Conservation (phyloP, 2,113 vertebrate genomes). For the Ciconia maguari region DNA sequence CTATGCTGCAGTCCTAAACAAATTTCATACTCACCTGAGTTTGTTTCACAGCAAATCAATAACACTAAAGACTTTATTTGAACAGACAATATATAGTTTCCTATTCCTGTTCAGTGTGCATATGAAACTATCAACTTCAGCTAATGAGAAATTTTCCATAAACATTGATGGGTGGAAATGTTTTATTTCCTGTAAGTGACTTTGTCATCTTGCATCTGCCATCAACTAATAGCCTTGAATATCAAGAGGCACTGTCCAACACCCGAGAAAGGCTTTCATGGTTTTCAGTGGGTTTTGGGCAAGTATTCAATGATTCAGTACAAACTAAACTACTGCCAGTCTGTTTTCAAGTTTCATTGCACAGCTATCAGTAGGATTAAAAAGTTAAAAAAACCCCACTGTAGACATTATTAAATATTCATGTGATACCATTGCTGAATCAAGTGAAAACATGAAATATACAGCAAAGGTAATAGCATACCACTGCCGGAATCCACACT, state of each 20-base stretch:
- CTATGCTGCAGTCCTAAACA: conserved; percentile 6
- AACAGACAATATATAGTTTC: conserved; percentile 16
- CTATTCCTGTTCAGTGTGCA: conserved; percentile 7
- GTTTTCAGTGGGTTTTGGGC: not conserved
- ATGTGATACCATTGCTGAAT: not conserved
- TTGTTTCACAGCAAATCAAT: conserved; percentile 55
- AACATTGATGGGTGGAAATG: not conserved
- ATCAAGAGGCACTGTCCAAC: not conserved
- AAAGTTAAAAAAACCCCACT: not conserved
- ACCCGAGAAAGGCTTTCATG: not conserved
- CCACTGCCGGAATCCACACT: not conserved
- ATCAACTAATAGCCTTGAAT: not conserved
- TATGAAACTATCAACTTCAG: conserved; percentile 8
- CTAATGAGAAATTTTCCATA: conserved; percentile 20
- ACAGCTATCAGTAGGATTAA: not conserved
- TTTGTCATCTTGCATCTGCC: not conserved
- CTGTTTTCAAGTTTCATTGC: not conserved
- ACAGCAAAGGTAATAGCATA: not conserved
- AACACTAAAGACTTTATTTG: conserved; percentile 42
- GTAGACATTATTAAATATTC: not conserved
- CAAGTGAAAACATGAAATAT: not conserved
- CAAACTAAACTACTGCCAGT: not conserved
- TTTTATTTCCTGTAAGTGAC: conserved; percentile 5
- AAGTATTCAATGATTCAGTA: not conserved
- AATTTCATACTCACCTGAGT: conserved; percentile 65